Evolutionary conservation across 2,888 invertebrate genomes (phyloP).

Genomic region (Pristionchus mayeri): DNA sequence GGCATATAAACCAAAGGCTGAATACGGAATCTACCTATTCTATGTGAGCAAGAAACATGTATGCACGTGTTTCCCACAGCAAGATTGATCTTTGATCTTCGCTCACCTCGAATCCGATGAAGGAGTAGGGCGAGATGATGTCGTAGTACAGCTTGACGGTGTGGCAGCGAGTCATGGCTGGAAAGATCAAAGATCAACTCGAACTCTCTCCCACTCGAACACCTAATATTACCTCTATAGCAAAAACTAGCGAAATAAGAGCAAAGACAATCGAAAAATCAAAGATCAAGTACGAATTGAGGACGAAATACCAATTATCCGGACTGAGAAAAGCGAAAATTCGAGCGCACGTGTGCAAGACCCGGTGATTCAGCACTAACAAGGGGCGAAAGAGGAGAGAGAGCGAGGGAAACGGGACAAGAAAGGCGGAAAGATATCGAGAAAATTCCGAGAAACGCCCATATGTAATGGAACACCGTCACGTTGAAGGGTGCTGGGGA

Average conservation of each 20-base stretch:
- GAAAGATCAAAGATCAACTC: not conserved
- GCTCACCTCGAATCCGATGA: slow-evolving; percentile 44
- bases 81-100: too few relatives aligned
- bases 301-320: too few relatives aligned
- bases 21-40: too few relatives aligned
- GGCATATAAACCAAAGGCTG: too few relatives aligned
- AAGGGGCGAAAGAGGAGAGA: not conserved
- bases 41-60: too few relatives aligned
- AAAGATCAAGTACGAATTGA: not conserved
- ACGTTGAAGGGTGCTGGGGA: not conserved
- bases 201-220: too few relatives aligned
- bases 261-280: not conserved
- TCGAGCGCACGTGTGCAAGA: too few relatives aligned
- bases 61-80: too few relatives aligned
- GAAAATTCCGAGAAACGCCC: not conserved
- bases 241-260: too few relatives aligned
- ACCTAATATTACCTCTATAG: too few relatives aligned
- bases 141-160: slow-evolving; percentile 44
- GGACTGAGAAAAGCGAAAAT: too few relatives aligned
- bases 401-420: not conserved
- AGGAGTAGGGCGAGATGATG: slow-evolving; percentile 42
- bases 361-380: too few relatives aligned
- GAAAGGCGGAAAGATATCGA: not conserved
- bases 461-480: not conserved
- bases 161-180: not conserved